Evolutionary conservation across 2,888 invertebrate species (phyloP).

Genomic region (Drosophila anomalipes): DNA sequence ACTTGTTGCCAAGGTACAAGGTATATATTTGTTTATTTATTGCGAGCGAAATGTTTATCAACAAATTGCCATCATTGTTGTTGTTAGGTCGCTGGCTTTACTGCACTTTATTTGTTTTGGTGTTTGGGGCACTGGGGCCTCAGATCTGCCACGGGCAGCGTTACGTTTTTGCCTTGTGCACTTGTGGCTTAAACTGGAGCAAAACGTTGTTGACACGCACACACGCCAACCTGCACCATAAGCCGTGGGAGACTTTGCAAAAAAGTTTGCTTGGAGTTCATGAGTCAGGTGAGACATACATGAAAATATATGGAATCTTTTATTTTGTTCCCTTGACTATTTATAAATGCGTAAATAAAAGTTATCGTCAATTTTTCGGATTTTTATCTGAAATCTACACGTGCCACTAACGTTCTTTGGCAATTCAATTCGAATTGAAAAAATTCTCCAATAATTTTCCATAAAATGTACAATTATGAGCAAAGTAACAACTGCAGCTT

Average conservation of each 20-base stretch:
- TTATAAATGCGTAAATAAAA: not conserved
- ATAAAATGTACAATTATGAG: constrained; percentile 37
- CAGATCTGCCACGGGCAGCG: constrained; percentile 3
- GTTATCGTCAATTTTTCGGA: not conserved
- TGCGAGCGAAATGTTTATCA: constrained; percentile 84
- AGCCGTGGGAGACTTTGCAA: constrained; percentile 28
- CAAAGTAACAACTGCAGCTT: constrained; percentile 10
- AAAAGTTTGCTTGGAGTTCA: not conserved
- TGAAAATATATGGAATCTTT: not conserved
- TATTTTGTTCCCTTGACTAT: not conserved
- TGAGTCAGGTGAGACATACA: not conserved
- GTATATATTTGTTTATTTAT: constrained; percentile 80
- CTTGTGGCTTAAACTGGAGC: constrained; percentile 66
- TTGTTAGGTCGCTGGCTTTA: constrained; percentile 52
- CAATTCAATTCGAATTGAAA: not conserved
- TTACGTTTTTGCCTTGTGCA: constrained; percentile 39
- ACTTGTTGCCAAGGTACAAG: constrained; percentile 64
- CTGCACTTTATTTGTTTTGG: constrained; percentile 40
- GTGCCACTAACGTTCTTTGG: not conserved
- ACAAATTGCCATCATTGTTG: constrained; percentile 84
- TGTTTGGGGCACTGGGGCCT: constrained; percentile 14
- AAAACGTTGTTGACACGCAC: constrained; percentile 56
- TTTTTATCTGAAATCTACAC: not conserved
- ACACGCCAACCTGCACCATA: constrained; percentile 44
- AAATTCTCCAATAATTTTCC: constrained; percentile 3